phyloP scores from a whole-genome alignment of 2,797 vertebrate genomes.

The Pipistrellus pipistrellus region DNA sequence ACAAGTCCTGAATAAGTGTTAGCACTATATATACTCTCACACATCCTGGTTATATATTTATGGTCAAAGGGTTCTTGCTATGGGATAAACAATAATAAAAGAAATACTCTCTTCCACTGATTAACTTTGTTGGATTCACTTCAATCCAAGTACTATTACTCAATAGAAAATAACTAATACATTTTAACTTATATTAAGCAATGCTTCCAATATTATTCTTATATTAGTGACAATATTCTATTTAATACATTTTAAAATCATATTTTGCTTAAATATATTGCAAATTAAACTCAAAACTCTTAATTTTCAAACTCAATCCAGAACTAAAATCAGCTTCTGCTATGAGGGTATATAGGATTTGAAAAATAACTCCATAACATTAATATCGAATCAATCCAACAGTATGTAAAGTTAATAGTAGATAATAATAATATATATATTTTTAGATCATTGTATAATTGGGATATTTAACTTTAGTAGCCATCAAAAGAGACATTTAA shows the following conservation, averaged over 20 bases:
- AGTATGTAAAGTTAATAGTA: not conserved
- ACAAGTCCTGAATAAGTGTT: not conserved
- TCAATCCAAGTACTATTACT: constrained; percentile 20
- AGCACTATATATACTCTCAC: not conserved
- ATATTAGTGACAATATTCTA: not conserved
- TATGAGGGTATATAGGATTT: not conserved
- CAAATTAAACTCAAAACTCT: constrained; percentile 13
- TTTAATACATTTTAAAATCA: not conserved
- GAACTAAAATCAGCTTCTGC: constrained; percentile 15
- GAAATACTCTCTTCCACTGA: not conserved
- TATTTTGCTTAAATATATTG: not conserved
- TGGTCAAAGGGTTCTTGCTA: not conserved
- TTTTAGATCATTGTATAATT: not conserved
- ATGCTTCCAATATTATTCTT: constrained; percentile 1
- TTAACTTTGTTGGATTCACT: not conserved
- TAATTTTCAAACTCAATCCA: not conserved
- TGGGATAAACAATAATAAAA: not conserved
- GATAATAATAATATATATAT: not conserved
- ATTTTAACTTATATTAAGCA: not conserved
- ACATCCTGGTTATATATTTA: not conserved
- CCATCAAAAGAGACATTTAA: not conserved
- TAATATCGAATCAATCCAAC: not conserved
- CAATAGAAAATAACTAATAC: not conserved
- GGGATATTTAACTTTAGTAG: constrained; percentile 12
- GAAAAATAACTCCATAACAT: constrained; percentile 41